phyloP scores from a whole-genome alignment of 2,888 invertebrate species.

The Coremacera marginata region DNA sequence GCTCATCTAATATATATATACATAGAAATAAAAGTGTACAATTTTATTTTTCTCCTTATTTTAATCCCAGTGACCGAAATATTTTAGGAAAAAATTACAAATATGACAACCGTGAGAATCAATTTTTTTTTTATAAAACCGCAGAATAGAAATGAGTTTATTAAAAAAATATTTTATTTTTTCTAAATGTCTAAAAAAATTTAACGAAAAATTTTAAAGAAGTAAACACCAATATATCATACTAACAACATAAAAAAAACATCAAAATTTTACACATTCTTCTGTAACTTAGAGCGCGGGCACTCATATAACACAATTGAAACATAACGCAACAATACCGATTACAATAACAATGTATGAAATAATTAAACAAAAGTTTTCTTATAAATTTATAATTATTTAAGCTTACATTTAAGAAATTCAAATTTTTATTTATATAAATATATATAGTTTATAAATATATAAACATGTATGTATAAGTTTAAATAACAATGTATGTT shows the following conservation, averaged over 20 bases:
- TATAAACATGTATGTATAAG: conserved; percentile 20
- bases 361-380: not conserved
- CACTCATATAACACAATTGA: not conserved
- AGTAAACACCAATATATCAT: not conserved
- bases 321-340: conserved; percentile 30
- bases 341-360: conserved; percentile 19
- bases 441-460: conserved; percentile 32
- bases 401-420: not conserved
- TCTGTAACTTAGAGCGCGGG: no score
- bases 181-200: not conserved
- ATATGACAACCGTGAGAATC: no score
- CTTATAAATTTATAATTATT: conserved; percentile 2
- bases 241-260: no score
- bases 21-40: no score
- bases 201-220: not conserved
- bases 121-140: no score
- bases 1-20: no score
- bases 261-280: no score
- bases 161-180: no score
- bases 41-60: no score
- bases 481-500: conserved; percentile 27
- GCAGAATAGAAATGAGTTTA: no score
- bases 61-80: no score
- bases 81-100: no score
- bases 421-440: conserved; percentile 6